Evolutionary conservation across 2,888 invertebrate genomes (phyloP).

Genomic region (Eupelmus urozonus): DNA sequence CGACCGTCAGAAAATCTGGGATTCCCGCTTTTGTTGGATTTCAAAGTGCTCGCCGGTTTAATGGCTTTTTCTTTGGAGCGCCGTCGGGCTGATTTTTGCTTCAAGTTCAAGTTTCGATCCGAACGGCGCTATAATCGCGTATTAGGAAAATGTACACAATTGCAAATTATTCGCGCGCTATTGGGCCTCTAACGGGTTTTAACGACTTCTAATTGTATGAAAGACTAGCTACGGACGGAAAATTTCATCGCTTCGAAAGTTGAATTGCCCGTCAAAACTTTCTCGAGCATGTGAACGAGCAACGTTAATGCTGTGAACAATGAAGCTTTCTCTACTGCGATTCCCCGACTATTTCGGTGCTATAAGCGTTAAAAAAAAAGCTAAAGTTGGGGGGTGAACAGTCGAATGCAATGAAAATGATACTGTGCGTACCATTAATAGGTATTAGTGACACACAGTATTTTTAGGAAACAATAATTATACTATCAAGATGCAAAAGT

Average conservation of each 20-base stretch:
- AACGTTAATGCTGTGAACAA: constrained; percentile 6
- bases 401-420: too few species aligned
- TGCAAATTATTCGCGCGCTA: constrained; percentile 24
- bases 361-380: too few species aligned
- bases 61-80: too few species aligned
- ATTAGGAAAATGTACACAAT: constrained; percentile 16
- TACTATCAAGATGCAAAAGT: too few species aligned
- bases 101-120: too few species aligned
- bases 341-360: neutral
- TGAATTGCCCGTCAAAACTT: constrained; percentile 39
- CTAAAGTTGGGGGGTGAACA: neutral
- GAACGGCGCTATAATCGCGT: too few species aligned
- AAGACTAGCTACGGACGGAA: constrained; percentile 14
- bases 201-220: constrained; percentile 2
- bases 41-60: too few species aligned
- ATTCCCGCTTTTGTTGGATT: too few species aligned
- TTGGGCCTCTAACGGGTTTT: constrained; percentile 9
- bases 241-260: constrained; percentile 11
- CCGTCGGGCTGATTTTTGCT: too few species aligned
- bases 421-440: neutral
- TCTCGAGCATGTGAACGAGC: constrained; percentile 17
- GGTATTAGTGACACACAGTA: neutral
- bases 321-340: neutral
- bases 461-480: neutral
- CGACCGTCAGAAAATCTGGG: too few species aligned